Base-by-base conservation (phyloP, 2,113 vertebrate species). In the Taxidea taxus region DNA sequence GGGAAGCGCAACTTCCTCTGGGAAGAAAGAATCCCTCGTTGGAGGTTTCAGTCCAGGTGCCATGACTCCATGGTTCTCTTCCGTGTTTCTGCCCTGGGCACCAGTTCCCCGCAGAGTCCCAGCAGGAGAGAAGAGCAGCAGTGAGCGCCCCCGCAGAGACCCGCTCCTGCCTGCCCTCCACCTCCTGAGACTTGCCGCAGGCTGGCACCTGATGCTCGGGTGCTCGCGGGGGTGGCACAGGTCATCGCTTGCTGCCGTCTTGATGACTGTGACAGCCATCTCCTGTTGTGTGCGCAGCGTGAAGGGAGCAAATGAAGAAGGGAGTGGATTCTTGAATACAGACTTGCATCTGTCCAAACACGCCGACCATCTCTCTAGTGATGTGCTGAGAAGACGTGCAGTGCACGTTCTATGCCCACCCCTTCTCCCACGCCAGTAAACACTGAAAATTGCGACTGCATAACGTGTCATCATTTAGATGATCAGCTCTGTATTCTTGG, bases 331-430 rank as follows among this genome's bases (percentile, higher is more conserved):
- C 87, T 39, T 14, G 56, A 14, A 15, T 23, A 39, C 58, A 51
- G 11, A 39, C 44, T 1, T 8, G 34, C 25, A 13, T 31, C 13
- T 44, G 25, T 27, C 16, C 58, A 39, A 15, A 15, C 4, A 4
- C 27, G 3, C 34, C 23, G 74, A 39, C 44, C 0, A 0, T 10
- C 44, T 0, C 6, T 31, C 34, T 16, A 15, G 15, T 23, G 15
- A 37, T 0, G 18, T 1, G n/a, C 25, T 39, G 34, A 10, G 31
- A 8, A 14, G 20, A 15, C 4, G 1, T 4, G n/a, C 14, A 0
- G 37, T 27, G 20, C 12, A 2, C 37, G 12, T 14, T 7, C 12
- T 42, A 7, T 7, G 37, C 3, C 51, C 42, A 4, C 37, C 44
- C 23, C n/a, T 25, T 34, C 18, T 18, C 62, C 31, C 37, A 10